These are phyloP conservation scores for Serripes groenlandicus DNA, from an alignment of 2,888 invertebrate genomes.

Conservation along the genomic window DNA sequence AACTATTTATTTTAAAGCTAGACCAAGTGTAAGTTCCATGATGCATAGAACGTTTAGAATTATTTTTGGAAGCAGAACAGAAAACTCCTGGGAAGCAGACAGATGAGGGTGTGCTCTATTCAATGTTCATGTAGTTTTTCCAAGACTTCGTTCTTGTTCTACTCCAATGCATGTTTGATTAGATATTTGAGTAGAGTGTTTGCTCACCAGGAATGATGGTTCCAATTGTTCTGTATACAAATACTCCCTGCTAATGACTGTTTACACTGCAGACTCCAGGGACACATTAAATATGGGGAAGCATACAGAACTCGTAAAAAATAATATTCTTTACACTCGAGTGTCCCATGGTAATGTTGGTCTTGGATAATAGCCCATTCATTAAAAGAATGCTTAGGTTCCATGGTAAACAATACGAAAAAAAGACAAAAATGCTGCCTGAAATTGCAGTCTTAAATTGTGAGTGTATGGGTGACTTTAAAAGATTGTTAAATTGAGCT, in stretches of 20 bases:
- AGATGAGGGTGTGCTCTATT: constrained; percentile 19
- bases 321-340: constrained; percentile 62
- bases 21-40: too few species aligned
- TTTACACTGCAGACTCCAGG: constrained; percentile 55
- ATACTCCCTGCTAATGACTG: constrained; percentile 46
- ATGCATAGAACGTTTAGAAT: too few species aligned
- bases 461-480: neutral
- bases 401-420: constrained; percentile 22
- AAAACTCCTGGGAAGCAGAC: constrained; percentile 20
- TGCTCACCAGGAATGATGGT: constrained; percentile 36
- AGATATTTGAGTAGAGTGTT: constrained; percentile 41
- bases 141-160: constrained; percentile 11
- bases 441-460: constrained; percentile 17
- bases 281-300: constrained; percentile 58
- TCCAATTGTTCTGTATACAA: constrained; percentile 42
- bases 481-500: constrained; percentile 3
- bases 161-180: constrained; percentile 42
- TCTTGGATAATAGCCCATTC: constrained; percentile 50
- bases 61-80: neutral
- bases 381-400: constrained; percentile 57
- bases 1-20: too few species aligned
- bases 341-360: constrained; percentile 50
- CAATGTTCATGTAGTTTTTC: too few species aligned
- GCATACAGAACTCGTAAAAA: constrained; percentile 65
- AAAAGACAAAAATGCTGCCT: neutral